Evolutionary conservation across 2,797 vertebrate species (phyloP), one percentile per base, ranked within the genome.

Genomic region (Eremophila alpestris): DNA sequence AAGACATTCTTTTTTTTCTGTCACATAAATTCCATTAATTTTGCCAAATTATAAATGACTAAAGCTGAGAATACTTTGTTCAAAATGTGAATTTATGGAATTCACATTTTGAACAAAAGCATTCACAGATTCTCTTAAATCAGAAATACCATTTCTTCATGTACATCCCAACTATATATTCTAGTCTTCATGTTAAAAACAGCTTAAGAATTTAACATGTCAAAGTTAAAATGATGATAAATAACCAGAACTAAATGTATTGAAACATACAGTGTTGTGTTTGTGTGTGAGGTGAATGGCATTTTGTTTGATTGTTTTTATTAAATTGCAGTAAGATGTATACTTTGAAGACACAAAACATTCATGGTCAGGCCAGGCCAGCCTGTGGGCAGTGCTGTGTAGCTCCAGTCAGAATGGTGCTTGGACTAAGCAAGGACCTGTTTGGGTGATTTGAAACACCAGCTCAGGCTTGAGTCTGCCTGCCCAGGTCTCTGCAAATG

Each of bases 331-430:
- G 9, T 45, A 27, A 38, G 58, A 68, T 29, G 38, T n/a, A 59
- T 23, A 45, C 8, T 10, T 19, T 52, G 19, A 51, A 59, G 62
- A 68, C 3, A 52, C 3, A 75, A 38, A 52, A 38, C 13, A 24
- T 2, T 36, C 15, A 60, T 5, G 38, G 46, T 32, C n/a, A 59
- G 34, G 59, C 29, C 63, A n/a, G 40, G 13, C 27, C 54, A 52
- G 38, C 13, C 38, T 52, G 46, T 0, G 1, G 18, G 38, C 38
- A 67, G 27, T 9, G 45, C 22, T 27, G 18, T 3, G 8, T 23
- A 67, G 62, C 15, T 67, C 38, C 0, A 0, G 23, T 45, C 0
- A 0, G 38, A 59, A 76, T 23, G 71, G n/a, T 20, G 38, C 29
- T 9, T 52, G n/a, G 62, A 67, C 18, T 29, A 58, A 51, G 38